Base-by-base conservation (phyloP, 2,797 vertebrate species). In the Astyanax mexicanus region DNA sequence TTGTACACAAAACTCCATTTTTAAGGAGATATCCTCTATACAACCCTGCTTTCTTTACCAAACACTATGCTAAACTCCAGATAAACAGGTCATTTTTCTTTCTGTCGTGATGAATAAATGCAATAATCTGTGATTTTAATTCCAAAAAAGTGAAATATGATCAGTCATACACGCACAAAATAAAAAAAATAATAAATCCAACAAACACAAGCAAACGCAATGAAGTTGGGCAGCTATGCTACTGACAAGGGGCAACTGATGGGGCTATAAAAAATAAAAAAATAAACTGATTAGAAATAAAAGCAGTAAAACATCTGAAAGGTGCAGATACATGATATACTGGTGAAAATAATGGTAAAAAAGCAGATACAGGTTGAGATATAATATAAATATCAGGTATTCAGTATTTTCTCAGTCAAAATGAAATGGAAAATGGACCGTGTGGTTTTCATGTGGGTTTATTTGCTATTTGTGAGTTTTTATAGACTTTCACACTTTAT, bases 151-250 rank as follows among this genome's bases (percentile, higher is more conserved):
- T 47, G 45, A 70, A 70, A 65, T 58, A 75, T 37, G 44, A 64
- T 64, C 71, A 57, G 38, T 67, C 71, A 71, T 57, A 51, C 55
- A 72, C 35, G 58, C 21, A 15, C 32, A 60, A 79, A 42, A 54
- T 0, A 32, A 47, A 38, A 67, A 70, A 61, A 81, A 83, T 69
- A 81, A 32, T 68, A 32, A 32, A 29, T 32, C 32, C 29, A 32
- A 32, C 29, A 32, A 32, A 32, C 32, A 32, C 29, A 32, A 32
- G 32, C 29, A 32, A 32, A 32, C 29, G 5, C 29, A 32, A 2
- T 32, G 29, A 68, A 79, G 72, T 42, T 49, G 54, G 69, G 75
- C 77, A 77, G 75, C 69, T 82, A 70, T 47, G 72, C 47, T 71
- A 73, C 55, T 19, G 32, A 71, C 35, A 38, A 80, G 66, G 78